Evolutionary conservation across 2,797 vertebrate genomes (phyloP), one percentile per base, ranked within the genome.

Genomic region (Epinephelus malabaricus): DNA sequence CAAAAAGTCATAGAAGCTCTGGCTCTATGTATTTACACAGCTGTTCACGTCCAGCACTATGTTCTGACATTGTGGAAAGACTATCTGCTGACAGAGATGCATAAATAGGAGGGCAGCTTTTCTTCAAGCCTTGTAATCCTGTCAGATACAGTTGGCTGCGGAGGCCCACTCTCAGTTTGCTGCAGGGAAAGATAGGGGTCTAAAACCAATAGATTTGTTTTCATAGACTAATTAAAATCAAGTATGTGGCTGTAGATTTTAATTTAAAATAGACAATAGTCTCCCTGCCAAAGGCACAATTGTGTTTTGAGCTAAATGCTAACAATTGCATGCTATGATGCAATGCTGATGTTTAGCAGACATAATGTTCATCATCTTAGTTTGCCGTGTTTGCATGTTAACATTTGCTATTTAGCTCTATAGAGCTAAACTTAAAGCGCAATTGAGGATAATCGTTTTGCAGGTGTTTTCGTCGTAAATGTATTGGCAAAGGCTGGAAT

Each of bases 1-100:
- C 50, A 67, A 51, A 79, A 63, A 69, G 63, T 30, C 69, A 78
- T 84, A 72, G 90, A 89, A 81, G 46, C 74, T 66, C 86, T 77
- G 3, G 12, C 50, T 63, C 55, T 15, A 14, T 66, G 45, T 87
- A 74, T 88, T 87, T 88, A 64, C 69, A 18, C 87, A 88, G 80
- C 85, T 88, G 85, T 70, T 76, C 62, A 58, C 6, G 1, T 61
- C 47, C 62, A 62, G 54, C 51, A 59, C 73, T 65, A 25, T 56
- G 46, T 1, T 30, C 5, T 65, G 78, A 78, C 77, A 70, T 53
- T 66, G 53, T 23, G 53, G 64, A 79, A 78, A 78, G 65, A 83
- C 61, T 69, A 59, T 65, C 70, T 74, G 62, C 77, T 69, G 65
- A 72, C 78, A 75, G 54, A 53, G 59, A 69, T 43, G 53, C 78